Evolutionary conservation across 2,888 invertebrate genomes (phyloP), one percentile per base, ranked within the genome.

Genomic region (Dendrolimus pini): DNA sequence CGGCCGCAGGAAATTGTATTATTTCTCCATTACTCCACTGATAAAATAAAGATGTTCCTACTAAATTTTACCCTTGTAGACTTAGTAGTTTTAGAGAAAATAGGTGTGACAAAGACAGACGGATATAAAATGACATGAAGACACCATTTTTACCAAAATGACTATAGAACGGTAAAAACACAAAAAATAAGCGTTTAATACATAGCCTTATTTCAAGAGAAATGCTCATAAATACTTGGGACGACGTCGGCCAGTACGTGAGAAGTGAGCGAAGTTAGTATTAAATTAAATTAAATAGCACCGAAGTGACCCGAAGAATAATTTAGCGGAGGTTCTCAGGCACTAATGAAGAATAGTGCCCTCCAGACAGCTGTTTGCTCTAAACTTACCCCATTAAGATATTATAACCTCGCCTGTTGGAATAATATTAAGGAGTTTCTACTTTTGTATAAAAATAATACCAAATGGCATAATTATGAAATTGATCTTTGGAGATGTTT

Each of bases 231-330:
- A 70, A 71, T 71, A 72, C 68, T 69, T 70, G 65, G 67, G 66
- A 63, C 63, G 67, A 66, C 70, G 64, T 65, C 67, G 47, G 68
- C 72, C 75, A 81, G 75, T 75, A 83, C 80, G 81, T 82, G 80
- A 78, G 74, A 77, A 75, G 80, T 76, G 75, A 74, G 71, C 74
- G 68, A 83, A 85, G 81, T 87, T 84, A 66, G 78, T 78, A 85
- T 87, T 87, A 86, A 89, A 87, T 87, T 88, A 85, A 80, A 82
- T 84, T 78, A 84, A 88, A 86, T 82, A 82, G 85, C 78, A 78
- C 86, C 84, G 69, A 85, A 87, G 89, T 88, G 89, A 89, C 89
- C 89, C 75, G 71, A 87, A 87, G 88, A 86, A 88, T 89, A 86
- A 88, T 87, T 86, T 83, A 86, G 76, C 75, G 69, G 77, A 72